phyloP scores from a whole-genome alignment of 2,888 invertebrate genomes.

The Rhimphoctona megacephalus region DNA sequence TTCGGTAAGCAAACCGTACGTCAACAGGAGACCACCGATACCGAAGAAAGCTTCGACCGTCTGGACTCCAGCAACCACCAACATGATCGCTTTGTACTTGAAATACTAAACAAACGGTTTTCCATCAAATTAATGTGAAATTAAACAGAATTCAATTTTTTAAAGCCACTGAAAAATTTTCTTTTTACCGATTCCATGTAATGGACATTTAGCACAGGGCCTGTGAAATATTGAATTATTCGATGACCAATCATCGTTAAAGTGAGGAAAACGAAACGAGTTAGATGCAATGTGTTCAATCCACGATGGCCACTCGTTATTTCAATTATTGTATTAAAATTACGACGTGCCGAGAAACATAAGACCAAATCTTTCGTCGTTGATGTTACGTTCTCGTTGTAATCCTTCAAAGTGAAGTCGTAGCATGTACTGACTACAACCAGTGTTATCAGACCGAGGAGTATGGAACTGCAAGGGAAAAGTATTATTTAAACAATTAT shows the following conservation, averaged over 20 bases:
- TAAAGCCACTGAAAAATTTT: background rate
- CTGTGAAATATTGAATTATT: conserved; percentile 71
- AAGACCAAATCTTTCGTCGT: conserved; percentile 69
- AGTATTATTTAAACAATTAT: background rate
- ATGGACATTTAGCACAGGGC: conserved; percentile 70
- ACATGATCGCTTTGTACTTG: conserved; percentile 51
- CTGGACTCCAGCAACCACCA: conserved; percentile 73
- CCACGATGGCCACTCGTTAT: conserved; percentile 73
- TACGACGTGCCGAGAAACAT: conserved; percentile 78
- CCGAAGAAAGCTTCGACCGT: conserved; percentile 76
- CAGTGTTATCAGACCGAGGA: conserved; percentile 64
- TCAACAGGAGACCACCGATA: conserved; percentile 75
- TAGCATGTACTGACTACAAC: conserved; percentile 70
- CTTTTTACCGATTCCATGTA: conserved; percentile 74
- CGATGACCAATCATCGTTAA: conserved; percentile 75
- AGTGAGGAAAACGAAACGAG: conserved; percentile 72
- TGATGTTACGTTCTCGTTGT: conserved; percentile 21
- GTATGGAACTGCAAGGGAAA: conserved; percentile 61
- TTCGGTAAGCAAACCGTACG: conserved; percentile 74
- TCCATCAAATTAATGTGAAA: background rate
- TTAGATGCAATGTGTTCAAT: conserved; percentile 76
- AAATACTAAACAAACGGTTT: conserved; percentile 61
- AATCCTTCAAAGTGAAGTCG: conserved; percentile 57
- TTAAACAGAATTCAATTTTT: background rate
- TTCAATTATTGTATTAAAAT: conserved; percentile 73